A percentile compares a stretch with the other conserved stretches of the same genome.
phyloP scores from a whole-genome alignment of 1,140 invertebrate species.

The Sipha flava region DNA sequence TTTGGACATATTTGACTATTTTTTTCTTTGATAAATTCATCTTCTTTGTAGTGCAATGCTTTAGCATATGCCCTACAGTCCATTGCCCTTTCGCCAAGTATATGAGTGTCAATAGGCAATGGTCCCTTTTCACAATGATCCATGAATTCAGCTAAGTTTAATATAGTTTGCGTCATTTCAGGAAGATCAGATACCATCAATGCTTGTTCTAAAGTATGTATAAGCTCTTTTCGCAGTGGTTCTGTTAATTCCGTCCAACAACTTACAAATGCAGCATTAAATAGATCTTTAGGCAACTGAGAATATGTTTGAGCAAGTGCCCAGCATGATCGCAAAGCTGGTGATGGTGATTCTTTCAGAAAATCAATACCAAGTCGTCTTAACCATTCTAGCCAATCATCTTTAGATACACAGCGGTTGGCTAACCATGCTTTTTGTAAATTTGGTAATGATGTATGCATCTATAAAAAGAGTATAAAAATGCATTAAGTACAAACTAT shows the following conservation, averaged over 20 bases:
- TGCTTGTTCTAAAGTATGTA: constrained; percentile 79
- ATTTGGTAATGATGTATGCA: constrained; percentile 75
- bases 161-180: constrained; percentile 93
- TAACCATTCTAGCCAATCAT: constrained; percentile 98
- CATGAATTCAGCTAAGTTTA: constrained; percentile 99
- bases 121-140: constrained; percentile 97
- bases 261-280: constrained; percentile 97
- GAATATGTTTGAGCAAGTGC: constrained; percentile 89
- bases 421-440: constrained; percentile 85
- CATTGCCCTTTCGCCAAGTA: constrained; percentile 75
- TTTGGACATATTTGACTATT: constrained; percentile 57
- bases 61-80: constrained; percentile 73
- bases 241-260: constrained; percentile 94
- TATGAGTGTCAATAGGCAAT: constrained; percentile 75
- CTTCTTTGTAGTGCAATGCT: constrained; percentile 97
- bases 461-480: constrained; percentile 38
- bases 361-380: constrained; percentile 82
- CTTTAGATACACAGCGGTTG: constrained; percentile 81
- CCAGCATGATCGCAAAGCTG: constrained; percentile 81
- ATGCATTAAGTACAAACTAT: not conserved
- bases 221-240: constrained; percentile 73
- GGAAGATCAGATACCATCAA: constrained; percentile 86
- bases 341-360: constrained; percentile 90
- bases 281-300: constrained; percentile 86
- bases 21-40: constrained; percentile 73